phyloP scores from a whole-genome alignment of 2,113 vertebrate species.

The Epinephelus moara region DNA sequence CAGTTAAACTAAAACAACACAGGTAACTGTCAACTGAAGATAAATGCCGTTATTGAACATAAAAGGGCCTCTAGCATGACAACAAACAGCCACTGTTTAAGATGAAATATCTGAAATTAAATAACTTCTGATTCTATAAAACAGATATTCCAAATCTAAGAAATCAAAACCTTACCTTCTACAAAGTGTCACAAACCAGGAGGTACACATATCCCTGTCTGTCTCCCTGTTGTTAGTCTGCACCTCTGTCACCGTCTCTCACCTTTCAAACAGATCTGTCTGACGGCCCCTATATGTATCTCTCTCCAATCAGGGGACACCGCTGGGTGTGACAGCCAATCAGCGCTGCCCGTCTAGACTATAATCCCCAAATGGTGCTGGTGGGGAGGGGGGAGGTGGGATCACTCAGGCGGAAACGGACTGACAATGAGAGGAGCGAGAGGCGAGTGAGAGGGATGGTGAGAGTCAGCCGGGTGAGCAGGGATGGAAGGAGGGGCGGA shows the following conservation, averaged over 20 bases:
- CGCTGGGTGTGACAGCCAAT: slow-evolving; percentile 73
- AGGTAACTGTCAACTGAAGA: slow-evolving; percentile 14
- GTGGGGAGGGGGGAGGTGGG: neutral
- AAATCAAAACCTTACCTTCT: slow-evolving; percentile 80
- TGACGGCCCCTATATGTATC: slow-evolving; percentile 79
- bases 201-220: slow-evolving; percentile 38
- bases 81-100: neutral
- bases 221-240: slow-evolving; percentile 64
- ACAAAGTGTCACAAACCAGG: slow-evolving; percentile 66
- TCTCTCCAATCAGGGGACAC: slow-evolving; percentile 78
- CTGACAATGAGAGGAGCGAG: slow-evolving; percentile 71
- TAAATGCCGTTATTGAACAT: neutral
- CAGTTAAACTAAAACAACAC: neutral
- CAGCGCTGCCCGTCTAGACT: slow-evolving; percentile 69
- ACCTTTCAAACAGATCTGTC: slow-evolving; percentile 78
- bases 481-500: slow-evolving; percentile 16
- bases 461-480: slow-evolving; percentile 67
- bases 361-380: slow-evolving; percentile 71
- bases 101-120: neutral
- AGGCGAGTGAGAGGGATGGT: slow-evolving; percentile 23
- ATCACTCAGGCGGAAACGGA: slow-evolving; percentile 64
- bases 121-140: neutral
- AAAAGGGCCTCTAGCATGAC: neutral
- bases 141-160: neutral
- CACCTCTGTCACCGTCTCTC: slow-evolving; percentile 69